Conservation (phyloP, 2,888 invertebrate species). For the Penaeus monodon region DNA sequence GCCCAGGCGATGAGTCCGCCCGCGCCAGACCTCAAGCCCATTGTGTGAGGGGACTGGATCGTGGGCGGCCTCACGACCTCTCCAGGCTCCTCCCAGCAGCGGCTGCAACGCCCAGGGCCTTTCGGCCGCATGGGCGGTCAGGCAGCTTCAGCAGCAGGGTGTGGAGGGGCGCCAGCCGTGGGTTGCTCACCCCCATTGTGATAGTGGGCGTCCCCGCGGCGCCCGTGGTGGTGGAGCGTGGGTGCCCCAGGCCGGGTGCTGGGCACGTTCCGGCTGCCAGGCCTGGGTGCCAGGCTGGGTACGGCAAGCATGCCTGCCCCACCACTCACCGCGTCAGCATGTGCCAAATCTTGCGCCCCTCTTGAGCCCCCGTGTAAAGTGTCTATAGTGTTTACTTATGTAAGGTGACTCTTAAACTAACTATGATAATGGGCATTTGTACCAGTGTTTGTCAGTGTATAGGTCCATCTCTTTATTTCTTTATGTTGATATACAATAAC, state of each 20-base stretch:
- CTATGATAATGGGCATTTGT: slow-evolving; percentile 56
- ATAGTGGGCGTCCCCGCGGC: slow-evolving; percentile 52
- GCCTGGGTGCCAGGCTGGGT: background rate
- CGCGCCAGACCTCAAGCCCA: slow-evolving; percentile 64
- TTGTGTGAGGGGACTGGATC: slow-evolving; percentile 58
- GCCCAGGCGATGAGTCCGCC: slow-evolving; percentile 64
- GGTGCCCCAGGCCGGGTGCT: slow-evolving; percentile 6
- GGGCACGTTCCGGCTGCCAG: background rate
- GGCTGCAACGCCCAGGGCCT: slow-evolving; percentile 26
- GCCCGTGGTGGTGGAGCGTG: slow-evolving; percentile 47
- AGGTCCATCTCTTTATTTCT: slow-evolving; percentile 30
- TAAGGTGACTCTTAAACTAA: slow-evolving; percentile 49
- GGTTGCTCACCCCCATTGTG: slow-evolving; percentile 40
- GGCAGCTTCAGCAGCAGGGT: slow-evolving; percentile 44
- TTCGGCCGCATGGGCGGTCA: slow-evolving; percentile 29
- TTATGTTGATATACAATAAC: slow-evolving; percentile 45
- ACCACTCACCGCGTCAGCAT: slow-evolving; percentile 46
- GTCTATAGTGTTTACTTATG: slow-evolving; percentile 55
- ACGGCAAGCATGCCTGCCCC: slow-evolving; percentile 19
- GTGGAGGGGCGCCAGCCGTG: slow-evolving; percentile 46
- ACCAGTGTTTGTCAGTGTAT: slow-evolving; percentile 48
- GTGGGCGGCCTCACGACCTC: slow-evolving; percentile 47
- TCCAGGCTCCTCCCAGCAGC: slow-evolving; percentile 34
- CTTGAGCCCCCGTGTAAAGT: slow-evolving; percentile 46
- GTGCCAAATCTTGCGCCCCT: slow-evolving; percentile 57